Evolutionary conservation across 2,888 invertebrate species (phyloP), one percentile per base, ranked within the genome.

Genomic region (Isotomurus palustris): DNA sequence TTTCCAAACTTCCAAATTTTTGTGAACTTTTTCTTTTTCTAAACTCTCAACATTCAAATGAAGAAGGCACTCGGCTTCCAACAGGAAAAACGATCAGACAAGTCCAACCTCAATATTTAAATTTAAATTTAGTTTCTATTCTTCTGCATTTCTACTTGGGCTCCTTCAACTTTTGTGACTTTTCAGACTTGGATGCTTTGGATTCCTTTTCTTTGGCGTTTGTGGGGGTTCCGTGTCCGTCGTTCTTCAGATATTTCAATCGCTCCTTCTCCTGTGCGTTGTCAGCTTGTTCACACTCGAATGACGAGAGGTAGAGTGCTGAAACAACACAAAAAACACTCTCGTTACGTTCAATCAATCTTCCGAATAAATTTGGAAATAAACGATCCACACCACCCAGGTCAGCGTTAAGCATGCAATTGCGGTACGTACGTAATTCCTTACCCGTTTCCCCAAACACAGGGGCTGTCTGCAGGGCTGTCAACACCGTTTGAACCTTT

Each of bases 211-310:
- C 57, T 36, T 57, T 57, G n/a, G 47, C 27, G 32, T 40, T 48
- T 12, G 32, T 49, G 5, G 56, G 36, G 21, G 43, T n/a, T 19
- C 49, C 49, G 22, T 49, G 32, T 5, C 32, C 70, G 45, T 68
- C 69, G 48, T 66, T 56, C 5, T 64, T 57, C 17, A 70, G 62
- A 58, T 64, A 67, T 47, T 70, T 70, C 51, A 68, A 59, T 28
- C 70, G 64, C 48, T 70, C 70, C 53, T 70, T 70, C 51, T 70
- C 70, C 53, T 70, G 70, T 14, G 70, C 60, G 53, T 67, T 67
- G 24, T 68, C 70, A 10, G 70, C 67, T n/a, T 64, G 49, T 43
- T 70, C 70, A 47, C 70, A 70, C 19, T 70, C 70, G 27, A 66
- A 70, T 1, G 68, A 68, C 19, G 70, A 56, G 43, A 70, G 45